Percentiles rank a stretch among this genome's conserved stretches.
These are phyloP conservation scores for Alfaro cultratus DNA, from an alignment of 2,797 vertebrate genomes.

Conservation along the genomic window DNA sequence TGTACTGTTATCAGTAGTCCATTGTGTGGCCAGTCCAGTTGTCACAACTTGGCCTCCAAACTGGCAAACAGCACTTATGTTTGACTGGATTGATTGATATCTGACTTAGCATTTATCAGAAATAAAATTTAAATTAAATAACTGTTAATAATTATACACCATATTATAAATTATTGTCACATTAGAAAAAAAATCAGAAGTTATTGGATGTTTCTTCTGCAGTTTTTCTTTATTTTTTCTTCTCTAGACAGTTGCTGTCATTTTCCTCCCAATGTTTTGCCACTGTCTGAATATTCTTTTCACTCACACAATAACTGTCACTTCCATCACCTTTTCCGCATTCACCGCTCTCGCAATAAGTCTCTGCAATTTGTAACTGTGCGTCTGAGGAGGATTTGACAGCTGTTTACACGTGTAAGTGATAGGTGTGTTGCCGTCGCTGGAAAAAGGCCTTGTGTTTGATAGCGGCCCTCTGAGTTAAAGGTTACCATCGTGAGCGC, in stretches of 20 bases:
- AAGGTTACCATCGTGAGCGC: constrained; percentile 78
- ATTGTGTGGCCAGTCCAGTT: constrained; percentile 82
- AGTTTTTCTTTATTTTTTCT: constrained; percentile 9
- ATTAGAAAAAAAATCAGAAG: constrained; percentile 21
- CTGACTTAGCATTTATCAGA: constrained; percentile 23
- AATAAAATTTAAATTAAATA: neutral
- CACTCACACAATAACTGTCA: constrained; percentile 36
- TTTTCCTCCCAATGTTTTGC: constrained; percentile 15
- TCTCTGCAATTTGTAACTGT: constrained; percentile 53
- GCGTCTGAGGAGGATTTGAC: constrained; percentile 66
- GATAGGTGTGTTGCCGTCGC: constrained; percentile 58
- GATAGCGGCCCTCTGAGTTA: constrained; percentile 66
- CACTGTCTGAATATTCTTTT: constrained; percentile 12
- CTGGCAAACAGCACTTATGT: constrained; percentile 76
- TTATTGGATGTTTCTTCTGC: neutral
- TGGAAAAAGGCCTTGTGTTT: constrained; percentile 51
- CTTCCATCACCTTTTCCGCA: constrained; percentile 34
- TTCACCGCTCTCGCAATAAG: constrained; percentile 36
- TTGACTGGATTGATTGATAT: constrained; percentile 59
- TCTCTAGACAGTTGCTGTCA: constrained; percentile 20
- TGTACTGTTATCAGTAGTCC: constrained; percentile 82
- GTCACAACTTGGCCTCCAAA: constrained; percentile 75
- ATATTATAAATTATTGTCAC: neutral
- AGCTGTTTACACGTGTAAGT: constrained; percentile 74
- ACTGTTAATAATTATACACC: neutral